These are phyloP conservation scores for Tuberolachnus salignus DNA, from an alignment of 2,888 invertebrate genomes.

Conservation along the genomic window DNA sequence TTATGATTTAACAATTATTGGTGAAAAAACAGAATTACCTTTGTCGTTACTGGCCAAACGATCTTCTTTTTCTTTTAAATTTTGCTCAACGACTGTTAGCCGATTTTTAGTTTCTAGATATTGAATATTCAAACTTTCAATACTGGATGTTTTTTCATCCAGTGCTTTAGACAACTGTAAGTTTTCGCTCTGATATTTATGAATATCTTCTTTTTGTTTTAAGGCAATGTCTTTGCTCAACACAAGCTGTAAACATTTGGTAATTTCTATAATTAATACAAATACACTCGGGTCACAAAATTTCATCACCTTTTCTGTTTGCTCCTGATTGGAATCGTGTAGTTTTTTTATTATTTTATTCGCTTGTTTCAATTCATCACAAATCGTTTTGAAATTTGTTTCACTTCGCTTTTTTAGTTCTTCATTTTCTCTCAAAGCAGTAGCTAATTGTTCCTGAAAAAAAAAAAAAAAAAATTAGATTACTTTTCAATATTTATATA, in stretches of 20 bases:
- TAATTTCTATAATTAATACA: not conserved
- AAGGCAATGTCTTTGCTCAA: conserved; percentile 46
- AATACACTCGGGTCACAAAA: not conserved
- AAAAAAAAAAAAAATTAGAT: not conserved
- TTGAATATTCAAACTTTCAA: conserved; percentile 21
- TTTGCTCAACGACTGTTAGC: conserved; percentile 1
- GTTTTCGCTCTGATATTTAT: conserved; percentile 31
- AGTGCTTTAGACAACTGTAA: conserved; percentile 14
- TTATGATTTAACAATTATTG: not conserved
- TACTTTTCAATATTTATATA: too few relatives aligned
- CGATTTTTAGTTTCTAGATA: conserved; percentile 38
- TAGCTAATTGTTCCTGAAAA: conserved; percentile 45
- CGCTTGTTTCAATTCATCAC: conserved; percentile 50
- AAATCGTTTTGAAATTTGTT: conserved; percentile 31
- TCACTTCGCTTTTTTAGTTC: conserved; percentile 42
- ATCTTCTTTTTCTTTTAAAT: conserved; percentile 52
- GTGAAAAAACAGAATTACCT: conserved; percentile 13
- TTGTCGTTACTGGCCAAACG: conserved; percentile 48
- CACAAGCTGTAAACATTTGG: conserved; percentile 27
- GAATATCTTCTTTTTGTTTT: conserved; percentile 52
- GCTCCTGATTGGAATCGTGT: conserved; percentile 47
- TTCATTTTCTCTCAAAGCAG: conserved; percentile 42
- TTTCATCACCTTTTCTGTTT: conserved; percentile 37
- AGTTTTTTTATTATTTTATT: conserved; percentile 55
- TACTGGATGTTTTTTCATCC: conserved; percentile 23